Conservation (phyloP, 2,888 invertebrate genomes). For the Elysia crispata region DNA sequence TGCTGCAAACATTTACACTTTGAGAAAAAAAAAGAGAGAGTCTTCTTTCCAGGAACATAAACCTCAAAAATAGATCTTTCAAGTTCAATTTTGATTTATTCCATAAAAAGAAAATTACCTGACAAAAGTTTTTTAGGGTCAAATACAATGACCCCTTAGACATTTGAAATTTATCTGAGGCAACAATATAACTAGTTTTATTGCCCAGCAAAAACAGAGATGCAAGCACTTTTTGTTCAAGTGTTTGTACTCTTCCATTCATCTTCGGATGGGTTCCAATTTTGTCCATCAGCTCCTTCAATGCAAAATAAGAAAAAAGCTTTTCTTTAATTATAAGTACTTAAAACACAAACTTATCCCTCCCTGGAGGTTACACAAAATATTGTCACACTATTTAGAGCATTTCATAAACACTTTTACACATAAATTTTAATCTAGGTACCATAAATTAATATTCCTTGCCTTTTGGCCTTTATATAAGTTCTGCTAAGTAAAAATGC, state of each 20-base stretch:
- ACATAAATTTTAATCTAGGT: no score
- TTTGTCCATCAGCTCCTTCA: conserved; percentile 49
- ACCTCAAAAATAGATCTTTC: no score
- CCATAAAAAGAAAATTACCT: conserved; percentile 27
- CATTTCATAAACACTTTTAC: no score
- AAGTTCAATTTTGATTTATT: no score
- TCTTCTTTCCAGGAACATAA: no score
- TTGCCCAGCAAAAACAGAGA: conserved; percentile 47
- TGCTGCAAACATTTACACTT: no score
- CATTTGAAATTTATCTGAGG: conserved; percentile 48
- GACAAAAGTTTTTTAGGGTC: conserved; percentile 51
- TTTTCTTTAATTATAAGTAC: not conserved
- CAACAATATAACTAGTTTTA: conserved; percentile 51
- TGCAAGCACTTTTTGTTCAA: conserved; percentile 45
- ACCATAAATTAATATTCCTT: no score
- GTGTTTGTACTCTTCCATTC: conserved; percentile 44
- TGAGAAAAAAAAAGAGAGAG: no score
- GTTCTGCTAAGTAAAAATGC: no score
- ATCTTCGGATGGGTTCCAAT: conserved; percentile 48
- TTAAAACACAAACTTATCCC: no score
- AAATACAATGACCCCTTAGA: conserved; percentile 50
- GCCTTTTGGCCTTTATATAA: no score
- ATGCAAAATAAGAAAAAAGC: not conserved
- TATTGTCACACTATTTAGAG: not conserved
- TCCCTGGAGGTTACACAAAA: no score